Conservation (phyloP, 1,140 invertebrate species). For the Bactericera cockerelli region DNA sequence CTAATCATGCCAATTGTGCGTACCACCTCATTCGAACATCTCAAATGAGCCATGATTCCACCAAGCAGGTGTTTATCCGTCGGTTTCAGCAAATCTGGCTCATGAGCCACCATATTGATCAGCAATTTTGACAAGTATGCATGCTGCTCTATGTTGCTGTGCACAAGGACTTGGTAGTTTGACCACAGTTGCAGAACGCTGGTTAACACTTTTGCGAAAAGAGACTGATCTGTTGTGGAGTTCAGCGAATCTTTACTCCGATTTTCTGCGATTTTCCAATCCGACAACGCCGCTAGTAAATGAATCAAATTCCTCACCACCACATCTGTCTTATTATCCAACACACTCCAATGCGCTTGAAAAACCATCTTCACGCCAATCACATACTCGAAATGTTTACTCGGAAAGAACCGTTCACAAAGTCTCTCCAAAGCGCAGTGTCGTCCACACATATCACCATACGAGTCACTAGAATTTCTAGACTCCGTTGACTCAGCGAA, state of each 20-base stretch:
- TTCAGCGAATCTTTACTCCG: neutral
- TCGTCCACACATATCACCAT: neutral
- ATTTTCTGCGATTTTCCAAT: no score
- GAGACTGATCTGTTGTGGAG: neutral
- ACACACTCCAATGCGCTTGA: conserved; percentile 28
- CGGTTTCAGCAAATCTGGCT: conserved; percentile 29
- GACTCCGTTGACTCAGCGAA: neutral
- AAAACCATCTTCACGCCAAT: neutral
- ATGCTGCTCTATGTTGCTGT: conserved; percentile 57
- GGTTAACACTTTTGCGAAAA: neutral
- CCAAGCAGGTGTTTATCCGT: conserved; percentile 40
- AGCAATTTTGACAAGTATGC: conserved; percentile 59
- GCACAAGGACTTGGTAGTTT: conserved; percentile 46
- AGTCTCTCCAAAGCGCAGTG: neutral
- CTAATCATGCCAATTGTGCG: conserved; percentile 62
- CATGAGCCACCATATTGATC: conserved; percentile 31
- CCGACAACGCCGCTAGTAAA: neutral
- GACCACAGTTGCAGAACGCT: conserved; percentile 42
- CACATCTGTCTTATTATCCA: neutral
- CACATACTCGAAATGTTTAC: neutral
- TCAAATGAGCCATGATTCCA: conserved; percentile 60
- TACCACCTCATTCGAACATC: conserved; percentile 41
- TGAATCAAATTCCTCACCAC: neutral
- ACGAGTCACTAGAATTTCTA: neutral
- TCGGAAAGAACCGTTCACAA: no score